These are phyloP conservation scores for Augochlora pura DNA, from an alignment of 1,140 invertebrate species.

Conservation along the genomic window DNA sequence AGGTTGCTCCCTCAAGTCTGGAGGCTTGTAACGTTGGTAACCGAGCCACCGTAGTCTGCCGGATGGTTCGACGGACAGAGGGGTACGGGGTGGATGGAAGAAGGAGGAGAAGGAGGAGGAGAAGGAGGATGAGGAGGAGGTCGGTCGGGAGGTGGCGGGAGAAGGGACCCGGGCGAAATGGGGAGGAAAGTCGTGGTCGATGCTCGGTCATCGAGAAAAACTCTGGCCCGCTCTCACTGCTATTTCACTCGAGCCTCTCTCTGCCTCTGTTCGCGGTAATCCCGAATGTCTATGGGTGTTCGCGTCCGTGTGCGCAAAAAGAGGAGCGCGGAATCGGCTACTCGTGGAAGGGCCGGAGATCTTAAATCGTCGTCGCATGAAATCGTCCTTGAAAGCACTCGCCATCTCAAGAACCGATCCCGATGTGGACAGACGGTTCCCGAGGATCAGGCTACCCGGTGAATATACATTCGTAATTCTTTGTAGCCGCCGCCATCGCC, in stretches of 20 bases:
- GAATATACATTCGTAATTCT: constrained; percentile 36
- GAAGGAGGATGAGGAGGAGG: too few species aligned
- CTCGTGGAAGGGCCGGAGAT: constrained; percentile 10
- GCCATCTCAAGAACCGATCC: constrained; percentile 32
- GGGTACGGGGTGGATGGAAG: not conserved
- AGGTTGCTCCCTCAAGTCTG: constrained; percentile 50
- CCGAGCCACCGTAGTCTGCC: constrained; percentile 38
- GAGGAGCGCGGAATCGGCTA: constrained; percentile 13
- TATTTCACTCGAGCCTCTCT: not conserved
- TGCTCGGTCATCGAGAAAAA: constrained; percentile 52
- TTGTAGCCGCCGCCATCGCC: not conserved
- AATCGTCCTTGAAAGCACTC: constrained; percentile 40
- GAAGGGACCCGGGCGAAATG: not conserved
- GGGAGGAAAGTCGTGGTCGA: constrained; percentile 41
- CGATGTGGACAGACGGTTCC: constrained; percentile 24
- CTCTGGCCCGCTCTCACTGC: not conserved
- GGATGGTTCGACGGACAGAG: not conserved
- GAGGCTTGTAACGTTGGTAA: constrained; percentile 61
- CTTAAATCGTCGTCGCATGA: constrained; percentile 43
- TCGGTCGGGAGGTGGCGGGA: too few species aligned
- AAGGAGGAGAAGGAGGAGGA: not conserved
- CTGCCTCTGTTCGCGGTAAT: constrained; percentile 32
- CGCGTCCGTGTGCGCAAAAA: constrained; percentile 31
- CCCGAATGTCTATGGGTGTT: constrained; percentile 36
- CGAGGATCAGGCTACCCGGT: not conserved